Evolutionary conservation across 1,140 invertebrate genomes (phyloP), one percentile per base, ranked within the genome.

Genomic region (Idris sp.): DNA sequence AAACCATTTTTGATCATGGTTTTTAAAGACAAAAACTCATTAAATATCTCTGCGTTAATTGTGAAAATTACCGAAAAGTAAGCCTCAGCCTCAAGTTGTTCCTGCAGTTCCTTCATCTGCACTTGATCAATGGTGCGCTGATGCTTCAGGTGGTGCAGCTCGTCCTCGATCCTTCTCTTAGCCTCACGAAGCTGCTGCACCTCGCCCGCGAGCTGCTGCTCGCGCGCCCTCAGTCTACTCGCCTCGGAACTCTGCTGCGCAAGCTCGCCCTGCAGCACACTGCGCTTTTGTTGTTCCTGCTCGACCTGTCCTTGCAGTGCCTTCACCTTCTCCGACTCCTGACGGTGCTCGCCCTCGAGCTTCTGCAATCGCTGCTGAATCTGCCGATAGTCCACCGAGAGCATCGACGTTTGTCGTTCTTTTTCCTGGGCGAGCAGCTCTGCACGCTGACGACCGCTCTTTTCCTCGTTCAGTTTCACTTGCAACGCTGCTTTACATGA

Each of bases 1-100:
- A n/a, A n/a, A n/a, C n/a, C n/a, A n/a, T n/a, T n/a, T n/a, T n/a
- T n/a, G n/a, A n/a, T n/a, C n/a, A n/a, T n/a, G n/a, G n/a, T n/a
- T n/a, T n/a, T n/a, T n/a, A n/a, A n/a, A n/a, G n/a, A n/a, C n/a
- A n/a, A n/a, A n/a, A n/a, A n/a, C n/a, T n/a, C n/a, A n/a, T n/a
- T n/a, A n/a, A n/a, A n/a, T n/a, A n/a, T n/a, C n/a, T n/a, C n/a
- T n/a, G n/a, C n/a, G n/a, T n/a, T n/a, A n/a, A n/a, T n/a, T n/a
- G n/a, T n/a, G n/a, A n/a, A n/a, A n/a, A n/a, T n/a, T n/a, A n/a
- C n/a, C n/a, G 95, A 93, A 84, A 98, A 98, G 82, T 96, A 93
- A 80, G 95, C 95, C 86, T 98, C 97, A 2, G 95, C 93, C 83
- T 99, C 97, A 1, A 98, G 85, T 82, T 98, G 96, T 76, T 97